Conservation (phyloP, 2,888 invertebrate species). For the Dorcus hopei region DNA sequence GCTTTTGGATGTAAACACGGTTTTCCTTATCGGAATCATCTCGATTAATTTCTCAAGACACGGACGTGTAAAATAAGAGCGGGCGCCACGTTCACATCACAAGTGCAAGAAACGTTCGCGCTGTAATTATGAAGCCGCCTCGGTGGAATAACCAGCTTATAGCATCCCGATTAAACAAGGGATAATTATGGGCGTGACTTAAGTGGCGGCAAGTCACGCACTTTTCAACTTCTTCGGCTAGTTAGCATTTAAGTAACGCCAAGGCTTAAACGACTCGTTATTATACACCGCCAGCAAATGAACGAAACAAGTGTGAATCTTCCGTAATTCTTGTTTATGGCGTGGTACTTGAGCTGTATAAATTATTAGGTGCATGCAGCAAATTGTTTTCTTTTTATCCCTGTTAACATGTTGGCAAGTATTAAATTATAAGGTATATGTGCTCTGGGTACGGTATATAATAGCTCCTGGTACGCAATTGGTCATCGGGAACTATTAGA, state of each 20-base stretch:
- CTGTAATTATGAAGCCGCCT: constrained; percentile 9
- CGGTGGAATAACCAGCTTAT: constrained; percentile 5
- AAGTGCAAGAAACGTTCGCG: background rate
- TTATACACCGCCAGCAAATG: background rate
- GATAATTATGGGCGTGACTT: constrained; percentile 2
- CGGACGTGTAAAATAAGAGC: constrained; percentile 7
- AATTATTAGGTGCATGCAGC: background rate
- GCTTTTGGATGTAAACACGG: constrained; percentile 11
- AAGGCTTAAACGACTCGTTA: background rate
- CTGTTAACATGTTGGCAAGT: background rate
- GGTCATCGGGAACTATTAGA: no score
- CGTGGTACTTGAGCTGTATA: background rate
- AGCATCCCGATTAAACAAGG: constrained; percentile 2
- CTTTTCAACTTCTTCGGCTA: background rate
- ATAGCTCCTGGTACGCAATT: no score
- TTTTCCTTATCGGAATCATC: constrained; percentile 7
- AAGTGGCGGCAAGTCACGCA: constrained; percentile 1
- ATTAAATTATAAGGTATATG: background rate
- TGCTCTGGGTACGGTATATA: no score
- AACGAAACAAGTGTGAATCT: background rate
- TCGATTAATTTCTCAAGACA: constrained; percentile 7
- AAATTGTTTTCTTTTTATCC: background rate
- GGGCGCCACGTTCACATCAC: constrained; percentile 7
- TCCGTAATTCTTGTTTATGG: background rate
- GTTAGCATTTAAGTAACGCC: background rate